Evolutionary conservation across 2,113 vertebrate species (phyloP).

Genomic region (Rhinolophus sinicus): DNA sequence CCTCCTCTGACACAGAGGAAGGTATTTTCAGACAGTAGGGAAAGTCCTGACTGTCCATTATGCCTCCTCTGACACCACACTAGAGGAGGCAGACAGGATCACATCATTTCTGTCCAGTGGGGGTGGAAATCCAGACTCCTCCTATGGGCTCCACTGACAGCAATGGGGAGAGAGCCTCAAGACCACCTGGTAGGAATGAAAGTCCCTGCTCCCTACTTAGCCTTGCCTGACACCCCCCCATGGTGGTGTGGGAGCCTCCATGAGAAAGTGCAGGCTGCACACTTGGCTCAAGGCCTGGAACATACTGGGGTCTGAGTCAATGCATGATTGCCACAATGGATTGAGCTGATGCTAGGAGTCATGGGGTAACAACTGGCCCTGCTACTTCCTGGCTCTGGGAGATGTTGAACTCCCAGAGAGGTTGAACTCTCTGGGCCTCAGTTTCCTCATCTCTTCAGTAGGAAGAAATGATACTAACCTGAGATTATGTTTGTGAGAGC

Average conservation of each 20-base stretch:
- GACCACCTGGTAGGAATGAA: background rate
- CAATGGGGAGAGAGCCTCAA: background rate
- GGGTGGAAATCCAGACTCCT: background rate
- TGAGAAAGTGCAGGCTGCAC: background rate
- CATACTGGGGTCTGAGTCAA: background rate
- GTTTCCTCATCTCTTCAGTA: background rate
- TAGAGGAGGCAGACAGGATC: background rate
- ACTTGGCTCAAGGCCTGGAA: background rate
- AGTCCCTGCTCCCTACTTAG: background rate
- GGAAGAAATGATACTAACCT: background rate
- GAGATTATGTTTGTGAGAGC: background rate
- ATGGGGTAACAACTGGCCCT: background rate
- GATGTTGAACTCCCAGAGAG: background rate
- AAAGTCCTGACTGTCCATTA: background rate
- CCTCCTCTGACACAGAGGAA: background rate
- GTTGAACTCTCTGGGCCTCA: background rate
- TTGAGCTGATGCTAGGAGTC: background rate
- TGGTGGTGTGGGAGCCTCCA: background rate
- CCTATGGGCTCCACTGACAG: background rate
- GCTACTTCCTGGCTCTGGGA: background rate
- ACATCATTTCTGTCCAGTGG: background rate
- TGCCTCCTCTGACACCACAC: background rate
- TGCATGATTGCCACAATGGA: background rate
- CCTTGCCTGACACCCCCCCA: background rate
- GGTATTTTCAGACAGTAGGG: background rate